Evolutionary conservation across 37 sponge, comb jelly and placozoan species (phyloP), one percentile per base, ranked within the genome.

Genomic region (Amphimedon queenslandica): DNA sequence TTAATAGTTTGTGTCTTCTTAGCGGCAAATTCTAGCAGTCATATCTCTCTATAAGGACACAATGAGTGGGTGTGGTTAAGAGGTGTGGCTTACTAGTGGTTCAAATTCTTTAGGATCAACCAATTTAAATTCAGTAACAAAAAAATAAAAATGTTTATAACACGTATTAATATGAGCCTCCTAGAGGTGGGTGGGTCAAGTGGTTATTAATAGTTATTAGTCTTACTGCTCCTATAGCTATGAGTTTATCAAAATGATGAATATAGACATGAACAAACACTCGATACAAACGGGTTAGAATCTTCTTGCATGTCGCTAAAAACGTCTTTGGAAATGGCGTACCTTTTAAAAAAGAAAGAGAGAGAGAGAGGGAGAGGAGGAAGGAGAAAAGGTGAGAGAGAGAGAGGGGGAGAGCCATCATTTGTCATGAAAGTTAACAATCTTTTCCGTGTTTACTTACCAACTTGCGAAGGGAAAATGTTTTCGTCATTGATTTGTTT

Each of bases 191-290:
- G 4, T 10, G 55, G 20, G 13, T 21, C 55, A 53, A 21, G 20
- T 28, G 21, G 13, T 25, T 21, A 30, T 25, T n/a, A 10, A 65
- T 13, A 66, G 13, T 23, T 13, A n/a, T n/a, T n/a, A 24, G 13
- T 81, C 91, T 73, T 75, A 88, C 94, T n/a, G 90, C 94, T 69
- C 90, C 94, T 40, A 93, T 89, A 37, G 43, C 71, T 1, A 82
- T 72, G 4, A 94, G 51, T 73, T 94, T 87, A 38, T 90, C 88
- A 80, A 94, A 94, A 70, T 94, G 95, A 55, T 94, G 95, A 51
- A 94, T 94, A 74, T 94, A 94, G 37, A 94, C 92, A 64, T 94
- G 95, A 0, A 94, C 95, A 84, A 94, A 94, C 10, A 94, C 95
- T 34, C 95, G 81, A 35, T 89, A 94, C 16, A 94, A 75, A 32